Percentiles rank a stretch among this genome's conserved stretches.
phyloP scores from a whole-genome alignment of 2,113 vertebrate species.

The Monopterus albus region DNA sequence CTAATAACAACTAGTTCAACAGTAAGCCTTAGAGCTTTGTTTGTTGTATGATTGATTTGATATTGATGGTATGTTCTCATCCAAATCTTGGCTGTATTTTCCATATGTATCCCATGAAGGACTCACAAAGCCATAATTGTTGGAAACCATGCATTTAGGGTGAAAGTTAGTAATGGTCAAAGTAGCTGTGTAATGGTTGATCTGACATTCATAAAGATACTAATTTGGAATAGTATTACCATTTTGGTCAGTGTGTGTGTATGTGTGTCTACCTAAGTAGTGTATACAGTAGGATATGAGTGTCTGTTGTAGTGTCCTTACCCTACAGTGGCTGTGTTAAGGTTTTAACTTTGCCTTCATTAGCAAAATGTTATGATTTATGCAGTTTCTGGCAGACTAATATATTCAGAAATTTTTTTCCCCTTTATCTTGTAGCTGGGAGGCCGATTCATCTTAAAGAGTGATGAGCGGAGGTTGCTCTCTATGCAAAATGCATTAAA shows the following conservation, averaged over 20 bases:
- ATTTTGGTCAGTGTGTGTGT: background rate
- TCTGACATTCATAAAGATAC: background rate
- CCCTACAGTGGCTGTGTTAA: constrained; percentile 73
- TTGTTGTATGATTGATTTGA: no score
- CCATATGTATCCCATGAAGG: no score
- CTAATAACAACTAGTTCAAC: no score
- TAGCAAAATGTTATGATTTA: constrained; percentile 95
- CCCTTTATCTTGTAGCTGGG: constrained; percentile 84
- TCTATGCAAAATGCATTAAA: constrained; percentile 98
- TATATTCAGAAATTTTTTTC: constrained; percentile 86
- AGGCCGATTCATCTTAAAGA: constrained; percentile 96
- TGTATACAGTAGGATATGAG: background rate
- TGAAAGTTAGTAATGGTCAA: background rate
- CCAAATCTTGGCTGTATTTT: no score
- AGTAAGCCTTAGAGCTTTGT: no score
- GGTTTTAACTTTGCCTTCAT: constrained; percentile 90
- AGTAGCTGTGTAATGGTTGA: no score
- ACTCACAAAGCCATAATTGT: no score
- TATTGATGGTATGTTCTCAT: no score
- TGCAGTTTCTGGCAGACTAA: constrained; percentile 91
- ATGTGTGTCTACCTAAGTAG: background rate
- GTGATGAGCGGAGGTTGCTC: constrained; percentile 94
- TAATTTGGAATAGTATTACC: background rate
- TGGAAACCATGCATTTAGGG: no score
- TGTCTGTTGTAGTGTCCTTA: background rate